Evolutionary conservation across 30 jellyfish, hydroid and myxozoan genomes (phyloP), one percentile per base, ranked within the genome.

Genomic region (Mastigias papua): DNA sequence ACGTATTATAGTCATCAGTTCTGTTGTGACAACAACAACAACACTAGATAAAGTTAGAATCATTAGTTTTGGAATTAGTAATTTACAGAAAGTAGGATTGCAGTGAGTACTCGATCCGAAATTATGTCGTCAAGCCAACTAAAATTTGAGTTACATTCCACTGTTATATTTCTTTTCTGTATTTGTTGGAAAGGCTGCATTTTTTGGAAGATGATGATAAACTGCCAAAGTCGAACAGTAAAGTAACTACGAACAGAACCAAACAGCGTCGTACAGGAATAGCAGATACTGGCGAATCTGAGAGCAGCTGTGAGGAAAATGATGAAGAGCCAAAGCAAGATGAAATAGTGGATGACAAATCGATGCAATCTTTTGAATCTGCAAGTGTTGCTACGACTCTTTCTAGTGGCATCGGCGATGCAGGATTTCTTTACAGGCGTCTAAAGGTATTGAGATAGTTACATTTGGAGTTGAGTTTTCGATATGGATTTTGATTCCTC

Each of bases 401-500:
- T 6, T 70, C 93, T 9, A 69, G 71, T 73, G 93, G 81, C 8
- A 84, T 84, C 34, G 72, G 93, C 37, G 93, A 84, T 84, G 88
- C 93, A 33, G 87, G 93, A 32, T 84, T 84, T 46, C 69, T 84
- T 15, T 84, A 71, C 81, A 84, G 71, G 74, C 80, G 93, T 30
- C 50, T 84, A 27, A 84, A 73, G 93, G 93, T 84, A 70, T 20
- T 54, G 9, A 54, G 3, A 21, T 19, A 54, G 20, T 54, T 54
- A 6, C 23, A 6, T n/a, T 42, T 9, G 70, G 9, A 10, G 31
- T 23, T 10, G 13, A n/a, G 31, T 15, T 42, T 42, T 42, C 13
- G n/a, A n/a, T n/a, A n/a, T n/a, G n/a, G n/a, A n/a, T n/a, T n/a
- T n/a, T n/a, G n/a, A n/a, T n/a, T n/a, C n/a, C n/a, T n/a, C n/a